These are phyloP conservation scores for Sphaeridia pumilis DNA, from an alignment of 2,888 invertebrate genomes.

Conservation along the genomic window DNA sequence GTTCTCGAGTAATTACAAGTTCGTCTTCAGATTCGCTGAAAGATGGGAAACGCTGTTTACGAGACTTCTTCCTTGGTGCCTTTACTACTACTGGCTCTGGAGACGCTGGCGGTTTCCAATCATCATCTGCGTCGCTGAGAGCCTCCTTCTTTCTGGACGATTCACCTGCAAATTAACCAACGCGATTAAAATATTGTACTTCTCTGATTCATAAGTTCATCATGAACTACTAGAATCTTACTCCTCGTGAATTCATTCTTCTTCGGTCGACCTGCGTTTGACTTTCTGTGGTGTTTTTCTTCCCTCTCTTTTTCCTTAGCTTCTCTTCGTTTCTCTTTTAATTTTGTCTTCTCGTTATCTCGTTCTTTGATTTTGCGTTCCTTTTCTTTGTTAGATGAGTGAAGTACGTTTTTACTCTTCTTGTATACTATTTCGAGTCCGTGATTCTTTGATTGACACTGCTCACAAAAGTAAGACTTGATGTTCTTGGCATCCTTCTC, in stretches of 20 bases:
- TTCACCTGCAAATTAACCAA: slow-evolving; percentile 21
- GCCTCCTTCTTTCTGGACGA: slow-evolving; percentile 4
- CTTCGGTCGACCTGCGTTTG: slow-evolving; percentile 25
- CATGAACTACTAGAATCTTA: too few relatives aligned
- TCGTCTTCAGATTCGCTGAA: slow-evolving; percentile 21
- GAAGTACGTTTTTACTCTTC: slow-evolving; percentile 36
- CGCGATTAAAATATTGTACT: slow-evolving; percentile 9
- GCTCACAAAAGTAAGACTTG: slow-evolving; percentile 80
- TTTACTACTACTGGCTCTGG: slow-evolving; percentile 37
- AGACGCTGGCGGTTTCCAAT: not conserved
- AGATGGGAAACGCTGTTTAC: slow-evolving; percentile 3
- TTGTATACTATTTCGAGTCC: slow-evolving; percentile 47
- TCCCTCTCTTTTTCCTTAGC: not conserved
- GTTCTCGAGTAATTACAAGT: slow-evolving; percentile 27
- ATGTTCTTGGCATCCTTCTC: slow-evolving; percentile 86
- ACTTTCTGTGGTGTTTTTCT: slow-evolving; percentile 28
- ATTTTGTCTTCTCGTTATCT: slow-evolving; percentile 36
- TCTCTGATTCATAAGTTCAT: too few relatives aligned
- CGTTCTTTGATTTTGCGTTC: slow-evolving; percentile 2
- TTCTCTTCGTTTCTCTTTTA: not conserved
- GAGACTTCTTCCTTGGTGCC: not conserved
- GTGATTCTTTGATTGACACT: slow-evolving; percentile 71
- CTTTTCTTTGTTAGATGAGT: slow-evolving; percentile 22
- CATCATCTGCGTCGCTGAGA: slow-evolving; percentile 10
- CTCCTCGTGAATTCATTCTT: slow-evolving; percentile 17